Percentiles rank a stretch among this genome's conserved stretches.
phyloP scores from a whole-genome alignment of 2,888 invertebrate genomes.

The Protula sp. region DNA sequence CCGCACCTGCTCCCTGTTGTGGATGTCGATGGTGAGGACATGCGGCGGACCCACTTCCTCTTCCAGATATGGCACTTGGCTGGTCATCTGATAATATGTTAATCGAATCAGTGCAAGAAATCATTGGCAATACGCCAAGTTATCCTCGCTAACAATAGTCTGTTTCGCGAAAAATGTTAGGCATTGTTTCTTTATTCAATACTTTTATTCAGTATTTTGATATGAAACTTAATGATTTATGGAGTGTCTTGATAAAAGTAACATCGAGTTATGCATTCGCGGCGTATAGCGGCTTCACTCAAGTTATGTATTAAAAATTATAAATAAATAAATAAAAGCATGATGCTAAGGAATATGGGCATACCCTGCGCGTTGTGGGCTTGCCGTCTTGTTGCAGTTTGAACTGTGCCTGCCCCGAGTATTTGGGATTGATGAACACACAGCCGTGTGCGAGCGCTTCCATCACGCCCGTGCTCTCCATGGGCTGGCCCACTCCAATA shows the following conservation, averaged over 20 bases:
- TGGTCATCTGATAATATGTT: no score
- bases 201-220: no score
- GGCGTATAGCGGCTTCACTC: no score
- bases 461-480: constrained; percentile 21
- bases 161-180: no score
- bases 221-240: no score
- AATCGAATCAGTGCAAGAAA: no score
- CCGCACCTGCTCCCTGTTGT: no score
- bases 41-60: constrained; percentile 16
- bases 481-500: constrained; percentile 22
- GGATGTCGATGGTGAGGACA: constrained; percentile 12
- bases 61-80: constrained; percentile 22
- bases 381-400: constrained; percentile 7
- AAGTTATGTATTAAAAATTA: constrained; percentile 3
- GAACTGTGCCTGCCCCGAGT: not conserved
- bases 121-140: no score
- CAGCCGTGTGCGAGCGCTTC: constrained; percentile 21
- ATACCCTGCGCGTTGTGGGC: constrained; percentile 13
- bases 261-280: no score
- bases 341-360: not conserved
- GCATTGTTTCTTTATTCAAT: no score
- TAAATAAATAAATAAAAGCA: not conserved
- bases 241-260: no score
- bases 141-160: no score
- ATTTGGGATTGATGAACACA: constrained; percentile 21